Evolutionary conservation across 2,113 vertebrate species (phyloP).

Genomic region (Arothron firmamentum): DNA sequence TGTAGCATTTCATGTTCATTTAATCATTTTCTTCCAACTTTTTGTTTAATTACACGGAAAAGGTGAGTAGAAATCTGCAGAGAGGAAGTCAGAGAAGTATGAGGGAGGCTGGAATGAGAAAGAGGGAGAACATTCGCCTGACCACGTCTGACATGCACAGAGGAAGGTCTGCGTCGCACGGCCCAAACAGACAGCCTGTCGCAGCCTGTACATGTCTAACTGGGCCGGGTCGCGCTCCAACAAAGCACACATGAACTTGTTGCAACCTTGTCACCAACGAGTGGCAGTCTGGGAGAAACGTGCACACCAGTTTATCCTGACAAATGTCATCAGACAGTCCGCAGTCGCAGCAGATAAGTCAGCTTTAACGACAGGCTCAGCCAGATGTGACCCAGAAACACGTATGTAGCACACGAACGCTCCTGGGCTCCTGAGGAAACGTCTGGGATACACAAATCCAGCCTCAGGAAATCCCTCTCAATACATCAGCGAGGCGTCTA

Average conservation of each 20-base stretch:
- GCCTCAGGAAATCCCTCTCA: constrained; percentile 47
- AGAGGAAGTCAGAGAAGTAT: constrained; percentile 1
- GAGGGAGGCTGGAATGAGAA: background rate
- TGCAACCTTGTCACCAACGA: constrained; percentile 47
- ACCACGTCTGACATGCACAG: constrained; percentile 22
- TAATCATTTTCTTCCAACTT: too few species aligned
- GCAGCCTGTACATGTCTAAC: constrained; percentile 35
- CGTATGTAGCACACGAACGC: constrained; percentile 42
- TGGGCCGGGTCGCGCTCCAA: constrained; percentile 27
- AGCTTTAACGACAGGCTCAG: constrained; percentile 13
- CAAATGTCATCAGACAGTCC: constrained; percentile 58
- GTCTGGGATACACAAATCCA: constrained; percentile 23
- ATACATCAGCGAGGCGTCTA: constrained; percentile 32
- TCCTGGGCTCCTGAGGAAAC: constrained; percentile 6
- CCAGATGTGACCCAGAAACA: constrained; percentile 47
- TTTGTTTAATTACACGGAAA: too few species aligned
- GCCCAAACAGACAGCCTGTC: constrained; percentile 50
- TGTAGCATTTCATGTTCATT: too few species aligned
- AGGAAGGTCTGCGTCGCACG: constrained; percentile 32
- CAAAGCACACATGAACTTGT: constrained; percentile 49
- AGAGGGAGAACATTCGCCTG: constrained; percentile 32
- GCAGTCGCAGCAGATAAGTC: constrained; percentile 52
- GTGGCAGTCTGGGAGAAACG: constrained; percentile 25
- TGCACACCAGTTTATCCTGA: constrained; percentile 46
- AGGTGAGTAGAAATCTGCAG: background rate